Conservation (phyloP, 2,113 vertebrate species). For the Siniperca knerii region DNA sequence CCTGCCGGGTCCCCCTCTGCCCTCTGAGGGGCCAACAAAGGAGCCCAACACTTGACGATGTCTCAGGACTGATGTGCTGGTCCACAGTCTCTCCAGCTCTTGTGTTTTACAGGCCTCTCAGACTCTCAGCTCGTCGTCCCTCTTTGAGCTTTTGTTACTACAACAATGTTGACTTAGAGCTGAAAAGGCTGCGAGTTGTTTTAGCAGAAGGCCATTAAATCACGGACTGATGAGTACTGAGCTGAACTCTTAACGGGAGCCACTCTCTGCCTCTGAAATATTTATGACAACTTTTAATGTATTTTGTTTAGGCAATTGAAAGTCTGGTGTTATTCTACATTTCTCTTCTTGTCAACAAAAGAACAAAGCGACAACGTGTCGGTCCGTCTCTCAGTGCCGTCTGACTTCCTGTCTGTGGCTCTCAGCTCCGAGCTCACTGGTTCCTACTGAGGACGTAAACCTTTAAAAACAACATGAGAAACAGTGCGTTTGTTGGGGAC, state of each 20-base stretch:
- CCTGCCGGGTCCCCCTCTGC: neutral
- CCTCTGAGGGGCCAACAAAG: constrained; percentile 10
- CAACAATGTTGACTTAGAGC: constrained; percentile 18
- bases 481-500: too few relatives aligned
- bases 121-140: neutral
- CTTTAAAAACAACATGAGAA: neutral
- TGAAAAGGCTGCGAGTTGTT: constrained; percentile 20
- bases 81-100: neutral
- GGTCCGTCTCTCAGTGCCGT: too few relatives aligned
- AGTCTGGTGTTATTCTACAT: too few relatives aligned
- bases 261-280: neutral
- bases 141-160: constrained; percentile 33
- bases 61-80: neutral
- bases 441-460: neutral
- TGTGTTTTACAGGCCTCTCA: constrained; percentile 27
- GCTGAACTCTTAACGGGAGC: neutral
- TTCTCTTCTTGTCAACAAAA: too few relatives aligned
- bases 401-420: too few relatives aligned
- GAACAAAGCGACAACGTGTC: too few relatives aligned
- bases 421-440: neutral
- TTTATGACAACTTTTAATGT: neutral
- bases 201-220: constrained; percentile 11
- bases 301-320: too few relatives aligned
- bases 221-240: neutral
- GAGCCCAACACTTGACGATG: constrained; percentile 23